Base-by-base conservation (phyloP, 2,113 vertebrate species). In the Pluvianellus socialis region DNA sequence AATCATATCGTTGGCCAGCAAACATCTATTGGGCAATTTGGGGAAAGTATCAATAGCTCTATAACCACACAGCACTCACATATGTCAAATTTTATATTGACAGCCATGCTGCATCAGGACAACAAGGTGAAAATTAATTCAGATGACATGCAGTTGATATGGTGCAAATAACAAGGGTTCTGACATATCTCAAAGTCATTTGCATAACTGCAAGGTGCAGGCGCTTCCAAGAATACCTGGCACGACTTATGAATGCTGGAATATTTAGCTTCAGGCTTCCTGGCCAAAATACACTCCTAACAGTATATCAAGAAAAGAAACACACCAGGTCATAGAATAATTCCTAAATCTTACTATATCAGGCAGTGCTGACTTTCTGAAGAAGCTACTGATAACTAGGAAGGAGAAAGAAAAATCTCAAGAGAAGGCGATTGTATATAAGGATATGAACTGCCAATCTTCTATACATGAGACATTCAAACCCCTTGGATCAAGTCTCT, bases 221-320 rank as follows among this genome's bases (percentile, higher is more conserved):
- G 59, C 83, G 85, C 88, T 95, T 97, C 80, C 70, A 95, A 96
- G 88, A 96, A 95, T 95, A 50, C 26, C 26, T 95, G 38, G 44
- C 95, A 86, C 32, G 38, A 81, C 44, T 85, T 88, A 86, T 27
- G 72, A 93, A 86, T 74, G 28, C 65, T 92, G 28, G 50, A 76
- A 65, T 72, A 94, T 93, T 96, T 86, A 81, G 86, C 82, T 88
- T 85, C 61, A 94, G 84, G 95, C 92, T 89, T 92, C 32, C 93
- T 76, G 30, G 67, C 63, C 61, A 94, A 85, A 74, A 87, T 71
- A 44, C 44, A 61, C 24, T 92, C 58, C 70, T 92, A 95, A 85
- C 4, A 67, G 19, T 79, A 28, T 33, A 24, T 59, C 47, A 70
- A 65, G 26, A 56, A 94, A 74, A 83, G 16, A 88, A 96, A 79